A percentile compares a stretch with the other conserved stretches of the same genome.
These are phyloP conservation scores for Noctua janthina DNA, from an alignment of 2,888 invertebrate species.

Conservation along the genomic window DNA sequence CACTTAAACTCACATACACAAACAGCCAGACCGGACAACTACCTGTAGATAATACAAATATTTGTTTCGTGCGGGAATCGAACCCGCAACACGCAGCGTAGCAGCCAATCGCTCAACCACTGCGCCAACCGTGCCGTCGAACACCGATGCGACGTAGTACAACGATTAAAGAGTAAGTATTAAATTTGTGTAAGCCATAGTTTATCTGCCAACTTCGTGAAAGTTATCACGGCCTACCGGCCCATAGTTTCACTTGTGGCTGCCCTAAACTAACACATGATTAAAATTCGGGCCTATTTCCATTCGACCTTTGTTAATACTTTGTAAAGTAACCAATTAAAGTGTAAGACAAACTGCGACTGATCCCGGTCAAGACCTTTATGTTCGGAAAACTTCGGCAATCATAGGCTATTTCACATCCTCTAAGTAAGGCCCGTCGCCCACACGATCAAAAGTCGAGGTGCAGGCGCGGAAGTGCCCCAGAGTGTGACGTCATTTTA, in stretches of 20 bases:
- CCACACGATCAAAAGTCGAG: too few species aligned
- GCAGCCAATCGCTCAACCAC: too few species aligned
- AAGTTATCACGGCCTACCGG: background rate
- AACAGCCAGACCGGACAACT: too few species aligned
- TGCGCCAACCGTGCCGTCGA: too few species aligned
- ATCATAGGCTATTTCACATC: background rate
- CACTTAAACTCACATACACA: too few species aligned
- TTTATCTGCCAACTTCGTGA: constrained; percentile 5
- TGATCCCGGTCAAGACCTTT: constrained; percentile 25
- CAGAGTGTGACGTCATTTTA: too few species aligned
- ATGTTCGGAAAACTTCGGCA: background rate
- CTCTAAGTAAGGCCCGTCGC: background rate
- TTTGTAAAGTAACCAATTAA: constrained; percentile 27
- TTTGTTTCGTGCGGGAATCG: too few species aligned
- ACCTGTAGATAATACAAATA: too few species aligned
- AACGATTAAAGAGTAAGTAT: too few species aligned
- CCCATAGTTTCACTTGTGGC: constrained; percentile 3
- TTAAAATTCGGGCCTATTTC: constrained; percentile 38
- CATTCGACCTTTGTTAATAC: constrained; percentile 22
- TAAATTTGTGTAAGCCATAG: background rate
- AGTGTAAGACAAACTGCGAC: constrained; percentile 37
- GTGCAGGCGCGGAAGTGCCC: too few species aligned
- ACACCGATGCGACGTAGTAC: too few species aligned
- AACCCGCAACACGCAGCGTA: too few species aligned
- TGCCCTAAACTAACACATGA: constrained; percentile 59